Percentiles rank a stretch among this genome's conserved stretches.
Conservation (phyloP, 2,888 invertebrate genomes). For the Venustoraphidia nigricollis region DNA sequence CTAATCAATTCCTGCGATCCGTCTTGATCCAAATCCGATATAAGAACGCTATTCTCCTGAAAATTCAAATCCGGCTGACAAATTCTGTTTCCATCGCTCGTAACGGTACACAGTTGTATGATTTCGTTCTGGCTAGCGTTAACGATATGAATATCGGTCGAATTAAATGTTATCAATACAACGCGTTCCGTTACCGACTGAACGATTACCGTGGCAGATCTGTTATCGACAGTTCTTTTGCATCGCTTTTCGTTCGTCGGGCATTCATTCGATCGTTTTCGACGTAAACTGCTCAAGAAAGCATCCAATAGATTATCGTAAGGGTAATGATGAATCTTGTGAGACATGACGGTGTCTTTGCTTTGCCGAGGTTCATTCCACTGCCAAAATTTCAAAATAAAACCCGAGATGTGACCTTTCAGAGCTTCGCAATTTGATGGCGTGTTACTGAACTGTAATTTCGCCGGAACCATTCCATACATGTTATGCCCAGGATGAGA, state of each 20-base stretch:
- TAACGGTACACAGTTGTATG: conserved; percentile 48
- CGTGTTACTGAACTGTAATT: conserved; percentile 41
- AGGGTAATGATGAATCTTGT: conserved; percentile 5
- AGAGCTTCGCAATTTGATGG: conserved; percentile 20
- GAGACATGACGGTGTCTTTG: conserved; percentile 9
- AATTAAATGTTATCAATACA: conserved; percentile 63
- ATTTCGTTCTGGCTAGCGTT: conserved; percentile 69
- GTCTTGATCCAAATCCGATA: conserved; percentile 62
- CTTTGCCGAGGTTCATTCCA: conserved; percentile 38
- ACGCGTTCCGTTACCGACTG: conserved; percentile 54
- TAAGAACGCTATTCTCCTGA: conserved; percentile 55
- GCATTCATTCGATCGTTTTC: no score
- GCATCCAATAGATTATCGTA: conserved; percentile 10
- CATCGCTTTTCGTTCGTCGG: conserved; percentile 8
- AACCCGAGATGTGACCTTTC: conserved; percentile 48
- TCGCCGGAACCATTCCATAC: conserved; percentile 56
- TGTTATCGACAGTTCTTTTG: conserved; percentile 8
- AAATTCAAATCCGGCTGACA: conserved; percentile 64
- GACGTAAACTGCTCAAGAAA: background rate
- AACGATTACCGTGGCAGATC: conserved; percentile 19
- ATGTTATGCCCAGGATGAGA: conserved; percentile 46
- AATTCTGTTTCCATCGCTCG: conserved; percentile 24
- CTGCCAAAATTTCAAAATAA: conserved; percentile 71
- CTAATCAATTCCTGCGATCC: conserved; percentile 63
- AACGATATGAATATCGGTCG: conserved; percentile 53